Conservation (phyloP, 1,140 invertebrate genomes). For the Sitobion miscanthi region DNA sequence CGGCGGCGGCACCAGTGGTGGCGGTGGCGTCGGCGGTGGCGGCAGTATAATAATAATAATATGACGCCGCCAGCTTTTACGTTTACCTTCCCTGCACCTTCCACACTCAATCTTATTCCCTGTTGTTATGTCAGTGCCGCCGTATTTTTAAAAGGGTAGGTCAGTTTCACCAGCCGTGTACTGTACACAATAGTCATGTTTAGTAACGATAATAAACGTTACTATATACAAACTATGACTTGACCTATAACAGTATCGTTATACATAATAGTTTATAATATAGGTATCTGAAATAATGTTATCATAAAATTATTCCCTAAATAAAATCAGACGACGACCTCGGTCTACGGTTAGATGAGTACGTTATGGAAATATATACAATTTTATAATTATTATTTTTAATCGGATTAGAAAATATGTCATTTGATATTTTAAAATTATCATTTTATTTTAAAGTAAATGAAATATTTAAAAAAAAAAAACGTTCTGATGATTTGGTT, state of each 20-base stretch:
- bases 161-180: not conserved
- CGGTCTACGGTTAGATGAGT: not conserved
- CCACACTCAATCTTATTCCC: not conserved
- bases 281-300: not conserved
- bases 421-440: not conserved
- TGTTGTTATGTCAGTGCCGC: not conserved
- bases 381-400: not conserved
- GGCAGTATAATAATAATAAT: slow-evolving; percentile 17
- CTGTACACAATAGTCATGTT: not conserved
- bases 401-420: not conserved
- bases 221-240: not conserved
- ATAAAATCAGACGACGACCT: not conserved
- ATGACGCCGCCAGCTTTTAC: slow-evolving; percentile 19
- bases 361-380: not conserved
- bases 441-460: not conserved
- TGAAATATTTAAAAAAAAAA: not conserved
- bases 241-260: not conserved
- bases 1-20: not conserved
- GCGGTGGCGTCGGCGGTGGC: not conserved
- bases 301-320: not conserved
- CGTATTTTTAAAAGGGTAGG: slow-evolving; percentile 45
- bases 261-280: too few relatives aligned
- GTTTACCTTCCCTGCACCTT: not conserved
- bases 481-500: not conserved
- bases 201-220: slow-evolving; percentile 4